These are phyloP conservation scores for Bovichtus variegatus DNA, from an alignment of 2,797 vertebrate genomes.

Conservation along the genomic window DNA sequence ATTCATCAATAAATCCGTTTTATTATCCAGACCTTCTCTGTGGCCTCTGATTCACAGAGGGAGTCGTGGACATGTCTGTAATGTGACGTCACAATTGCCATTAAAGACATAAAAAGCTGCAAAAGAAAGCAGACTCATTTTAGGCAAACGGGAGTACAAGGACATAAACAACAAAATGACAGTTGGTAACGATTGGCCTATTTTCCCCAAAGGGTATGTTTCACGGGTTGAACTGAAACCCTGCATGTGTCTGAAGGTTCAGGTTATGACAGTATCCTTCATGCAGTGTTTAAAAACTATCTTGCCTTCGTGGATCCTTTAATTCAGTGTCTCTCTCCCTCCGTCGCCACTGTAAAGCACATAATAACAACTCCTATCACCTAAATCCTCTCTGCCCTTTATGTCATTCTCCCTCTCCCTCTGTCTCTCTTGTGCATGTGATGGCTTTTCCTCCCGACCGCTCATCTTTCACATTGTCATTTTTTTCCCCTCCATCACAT, in stretches of 20 bases:
- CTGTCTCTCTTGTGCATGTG: conserved; percentile 23
- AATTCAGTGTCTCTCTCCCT: conserved; percentile 25
- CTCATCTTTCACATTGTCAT: conserved; percentile 41
- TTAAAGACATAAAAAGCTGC: background rate
- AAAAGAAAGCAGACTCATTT: background rate
- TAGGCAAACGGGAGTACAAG: background rate
- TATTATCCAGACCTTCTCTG: background rate
- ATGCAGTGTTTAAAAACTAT: conserved; percentile 23
- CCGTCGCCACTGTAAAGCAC: conserved; percentile 31
- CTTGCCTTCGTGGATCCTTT: conserved; percentile 21
- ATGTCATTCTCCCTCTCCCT: conserved; percentile 39
- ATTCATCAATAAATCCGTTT: background rate
- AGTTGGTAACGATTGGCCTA: no score
- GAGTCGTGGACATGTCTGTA: background rate
- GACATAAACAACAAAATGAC: background rate
- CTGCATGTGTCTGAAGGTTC: conserved; percentile 11
- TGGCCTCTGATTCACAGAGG: background rate
- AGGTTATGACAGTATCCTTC: conserved; percentile 16
- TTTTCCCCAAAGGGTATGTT: accelerated
- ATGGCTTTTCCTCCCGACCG: conserved; percentile 33
- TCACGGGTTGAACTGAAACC: conserved; percentile 3
- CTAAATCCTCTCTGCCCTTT: conserved; percentile 67
- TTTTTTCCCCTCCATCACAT: conserved; percentile 18
- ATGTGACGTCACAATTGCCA: background rate
- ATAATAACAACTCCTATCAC: conserved; percentile 49